Base-by-base conservation (phyloP, 2,888 invertebrate species). In the Omphaloscelis lunosa region DNA sequence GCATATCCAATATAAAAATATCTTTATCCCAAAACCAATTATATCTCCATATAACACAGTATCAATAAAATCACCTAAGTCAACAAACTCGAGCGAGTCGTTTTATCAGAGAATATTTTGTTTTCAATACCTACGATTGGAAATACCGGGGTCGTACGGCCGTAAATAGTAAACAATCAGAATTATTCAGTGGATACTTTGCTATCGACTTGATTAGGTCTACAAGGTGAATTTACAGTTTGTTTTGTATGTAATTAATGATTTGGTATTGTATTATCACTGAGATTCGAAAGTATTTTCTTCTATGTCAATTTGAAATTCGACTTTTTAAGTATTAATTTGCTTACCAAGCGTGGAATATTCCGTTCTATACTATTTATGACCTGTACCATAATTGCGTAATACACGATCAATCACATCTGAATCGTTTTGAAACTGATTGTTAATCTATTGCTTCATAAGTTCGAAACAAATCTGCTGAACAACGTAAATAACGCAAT, bases 161-260 rank as follows among this genome's bases (percentile, higher is more conserved):
- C 45, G 61, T 79, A 45, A 53, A 62, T 72, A 84, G 75, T 77
- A 82, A 86, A 82, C 69, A 78, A 73, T 73, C 20, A 15, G 82
- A 80, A 80, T 83, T 74, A 83, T 86, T 82, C 74, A 80, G 61
- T 72, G 45, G 34, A 45, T 69, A 58, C 70, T 75, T 70, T 77
- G 67, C 20, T 58, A 58, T 45, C 20, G 63, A 48, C 12, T 83
- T 76, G 63, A 82, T 86, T 77, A 65, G 48, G 39, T 75, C 27
- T 29, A 62, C 61, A 29, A 58, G 59, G 15, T 68, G 58, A 76
- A 68, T 77, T 71, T 62, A 48, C n/a, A 61, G 23, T 69, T 58
- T 34, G 77, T 77, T 61, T 68, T 68, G 48, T 65, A 9, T 53
- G 7, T 41, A 41, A 41, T 62, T 51, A 51, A 20, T 45, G 27